These are phyloP conservation scores for Hoplodrina blanda DNA, from an alignment of 2,888 invertebrate species.

Conservation along the genomic window DNA sequence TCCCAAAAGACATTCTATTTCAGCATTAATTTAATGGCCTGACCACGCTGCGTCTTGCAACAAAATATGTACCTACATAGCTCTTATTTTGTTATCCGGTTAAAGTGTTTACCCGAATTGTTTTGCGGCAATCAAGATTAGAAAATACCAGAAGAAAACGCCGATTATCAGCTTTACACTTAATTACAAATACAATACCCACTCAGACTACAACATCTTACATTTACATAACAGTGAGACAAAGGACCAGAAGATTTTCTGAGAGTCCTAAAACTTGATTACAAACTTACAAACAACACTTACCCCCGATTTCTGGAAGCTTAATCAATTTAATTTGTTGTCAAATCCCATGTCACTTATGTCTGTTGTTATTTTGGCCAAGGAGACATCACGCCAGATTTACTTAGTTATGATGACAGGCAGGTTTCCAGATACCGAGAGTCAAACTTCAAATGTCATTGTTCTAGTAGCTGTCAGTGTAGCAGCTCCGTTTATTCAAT, in stretches of 20 bases:
- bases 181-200: slow-evolving; percentile 30
- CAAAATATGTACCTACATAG: not conserved
- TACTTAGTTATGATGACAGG: not conserved
- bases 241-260: slow-evolving; percentile 35
- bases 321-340: slow-evolving; percentile 40
- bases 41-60: not conserved
- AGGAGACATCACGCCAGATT: not conserved
- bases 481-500: slow-evolving; percentile 25
- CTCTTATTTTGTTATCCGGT: not conserved
- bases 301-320: slow-evolving; percentile 25
- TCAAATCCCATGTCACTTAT: slow-evolving; percentile 11
- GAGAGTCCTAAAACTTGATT: slow-evolving; percentile 45
- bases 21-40: not conserved
- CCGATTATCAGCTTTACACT: slow-evolving; percentile 3
- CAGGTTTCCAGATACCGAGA: slow-evolving; percentile 9
- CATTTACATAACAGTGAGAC: slow-evolving; percentile 41
- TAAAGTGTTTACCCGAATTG: not conserved
- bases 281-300: slow-evolving; percentile 38
- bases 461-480: slow-evolving; percentile 10
- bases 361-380: slow-evolving; percentile 12
- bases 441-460: slow-evolving; percentile 24
- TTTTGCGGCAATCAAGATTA: not conserved
- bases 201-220: slow-evolving; percentile 21
- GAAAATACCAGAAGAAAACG: not conserved
- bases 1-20: not conserved